Base-by-base conservation (phyloP, 1,140 invertebrate genomes). In the Drosophila tropicalis region DNA sequence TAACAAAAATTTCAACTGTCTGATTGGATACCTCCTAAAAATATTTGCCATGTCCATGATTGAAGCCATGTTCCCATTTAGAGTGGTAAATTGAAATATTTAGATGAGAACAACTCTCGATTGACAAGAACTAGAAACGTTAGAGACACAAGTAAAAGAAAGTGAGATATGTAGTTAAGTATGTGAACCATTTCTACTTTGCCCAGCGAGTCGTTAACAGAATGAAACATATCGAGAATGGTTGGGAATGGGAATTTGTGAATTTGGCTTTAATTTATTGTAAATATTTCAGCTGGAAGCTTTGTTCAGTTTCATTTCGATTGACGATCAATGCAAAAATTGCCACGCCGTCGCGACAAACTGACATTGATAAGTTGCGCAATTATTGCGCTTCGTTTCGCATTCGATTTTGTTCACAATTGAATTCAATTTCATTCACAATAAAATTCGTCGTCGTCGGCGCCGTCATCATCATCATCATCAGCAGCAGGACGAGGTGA, bases 381-480 rank as follows among this genome's bases (percentile, higher is more conserved):
- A 79, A 78, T 82, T 78, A 81, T 70, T 68, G 62, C 63, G 76
- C 72, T 75, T 78, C 67, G 68, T 19, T 78, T 67, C 65, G 70
- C 61, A 47, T 72, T 64, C 67, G 68, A 76, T 64, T 77, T 67
- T 12, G 5, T 61, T 56, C 58, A 71, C 76, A 76, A 86, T 79
- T 72, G 67, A 69, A 71, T 60, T 83, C 67, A 67, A 80, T 83
- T 79, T 79, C 72, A 73, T 76, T 82, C 76, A 76, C 65, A 87
- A 74, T 87, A 71, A 75, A 86, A 76, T 67, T 40, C 39, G 54
- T 25, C 39, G 54, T 70, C 64, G 60, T 44, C 58, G 70, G 25
- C 54, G 61, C 44, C 72, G 12, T 65, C 69, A 56, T 72, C 69
- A 72, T 76, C 29, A 41, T 40, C 64, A 51, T 67, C 68, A 69